Base-by-base conservation (phyloP, 2,888 invertebrate species). In the Ferdinandea cuprea region DNA sequence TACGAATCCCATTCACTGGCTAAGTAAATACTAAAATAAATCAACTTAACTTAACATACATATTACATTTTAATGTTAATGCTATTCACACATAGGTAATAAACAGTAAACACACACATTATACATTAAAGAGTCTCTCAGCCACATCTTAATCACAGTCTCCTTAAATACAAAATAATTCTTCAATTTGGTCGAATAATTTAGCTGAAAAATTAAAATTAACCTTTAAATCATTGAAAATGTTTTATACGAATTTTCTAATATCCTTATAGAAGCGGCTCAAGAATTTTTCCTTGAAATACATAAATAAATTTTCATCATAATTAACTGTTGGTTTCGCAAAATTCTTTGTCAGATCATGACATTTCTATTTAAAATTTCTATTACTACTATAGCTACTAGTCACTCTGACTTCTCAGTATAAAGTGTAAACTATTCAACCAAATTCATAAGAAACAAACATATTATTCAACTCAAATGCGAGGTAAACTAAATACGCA, bases 91-190 rank as follows among this genome's bases (percentile, higher is more conserved):
- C 17, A 4, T 68, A n/a, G n/a, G n/a, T n/a, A 46, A 54, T 69
- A 48, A 65, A 63, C 71, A 59, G 8, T 59, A 54, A 46, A 48
- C 17, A 61, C 58, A 54, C 52, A 59, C 37, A 65, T 37, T 54
- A 35, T 65, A 63, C 44, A 56, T 56, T 42, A 61, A 40, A 61
- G 46, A 66, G 52, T 50, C 13, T 61, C 46, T 89, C 87, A 89
- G 89, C 88, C 89, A 88, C 89, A 88, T 88, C 87, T 87, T 87
- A 88, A 89, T 89, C 89, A 89, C 89, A 89, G 89, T 87, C 87
- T 88, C 88, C 89, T 88, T 87, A 87, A 87, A 58, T 4, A 19
- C 3, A 48, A 48, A 48, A 40, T 13, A 40, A 13, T 25, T 25
- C 7, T 28, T n/a, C 9, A 25, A 25, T 48, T 48, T 48, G 25